Base-by-base conservation (phyloP, 2,113 vertebrate genomes). In the Saimiri boliviensis region DNA sequence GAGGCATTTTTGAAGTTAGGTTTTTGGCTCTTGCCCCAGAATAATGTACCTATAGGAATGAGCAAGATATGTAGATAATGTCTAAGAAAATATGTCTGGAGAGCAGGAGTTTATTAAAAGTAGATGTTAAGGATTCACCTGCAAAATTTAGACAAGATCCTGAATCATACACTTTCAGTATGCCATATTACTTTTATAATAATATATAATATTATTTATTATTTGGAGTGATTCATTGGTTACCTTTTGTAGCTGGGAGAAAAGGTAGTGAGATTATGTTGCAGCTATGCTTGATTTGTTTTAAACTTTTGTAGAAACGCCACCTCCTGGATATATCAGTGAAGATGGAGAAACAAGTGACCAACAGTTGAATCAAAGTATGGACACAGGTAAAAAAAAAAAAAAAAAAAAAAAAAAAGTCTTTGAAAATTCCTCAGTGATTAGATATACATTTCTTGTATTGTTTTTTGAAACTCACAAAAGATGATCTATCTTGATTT, bases 261-360 rank as follows among this genome's bases (percentile, higher is more conserved):
- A 97, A 92, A 90, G 14, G 8, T 83, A 17, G 25, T 92, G 27
- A 88, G 60, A 47, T 93, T 86, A 66, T 66, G 68, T 92, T 71
- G 91, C 5, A 93, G 0, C 42, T 89, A 0, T 91, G 21, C 21
- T 56, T 93, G 37, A 93, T 93, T 88, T 95, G 32, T 90, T 96
- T 30, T 82, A 60, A 96, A 97, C 90, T 93, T 97, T 88, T 77
- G 20, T 98, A 99, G 99, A 99, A 99, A 99, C 99, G 16, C 99
- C 99, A 94, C 99, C 99, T 42, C 99, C 99, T 19, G 99, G 99
- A 30, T 99, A 99, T 97, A 99, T 99, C 98, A 99, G 99, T 99
- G 99, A 99, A 99, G 99, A 99, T 99, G 99, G 99, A 96, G 99
- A 99, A 98, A 99, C 99, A 35, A 99, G 98, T 81, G 99, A 99